Conservation (phyloP, 2,888 invertebrate species). For the Harpalus rufipes region DNA sequence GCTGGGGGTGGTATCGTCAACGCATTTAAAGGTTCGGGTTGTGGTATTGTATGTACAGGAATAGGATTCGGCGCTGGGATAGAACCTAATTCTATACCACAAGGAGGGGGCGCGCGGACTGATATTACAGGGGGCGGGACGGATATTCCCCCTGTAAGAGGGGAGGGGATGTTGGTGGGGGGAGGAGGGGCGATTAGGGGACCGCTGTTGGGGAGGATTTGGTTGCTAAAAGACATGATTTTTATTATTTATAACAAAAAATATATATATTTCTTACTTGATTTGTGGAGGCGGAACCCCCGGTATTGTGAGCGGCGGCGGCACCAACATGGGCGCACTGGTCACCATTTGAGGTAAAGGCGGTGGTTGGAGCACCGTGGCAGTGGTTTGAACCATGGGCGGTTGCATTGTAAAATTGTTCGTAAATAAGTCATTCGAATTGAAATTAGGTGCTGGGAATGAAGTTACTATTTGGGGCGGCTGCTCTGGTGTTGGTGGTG, state of each 20-base stretch:
- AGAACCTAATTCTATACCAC: conserved; percentile 75
- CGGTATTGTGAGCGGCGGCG: conserved; percentile 72
- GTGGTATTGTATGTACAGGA: conserved; percentile 77
- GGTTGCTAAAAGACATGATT: neutral
- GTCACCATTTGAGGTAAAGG: conserved; percentile 65
- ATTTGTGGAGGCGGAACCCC: conserved; percentile 76
- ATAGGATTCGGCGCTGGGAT: conserved; percentile 77
- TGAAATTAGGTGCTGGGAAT: conserved; percentile 68
- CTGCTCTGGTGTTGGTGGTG: conserved; percentile 72
- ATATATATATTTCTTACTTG: neutral
- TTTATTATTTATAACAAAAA: too few relatives aligned
- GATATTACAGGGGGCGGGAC: conserved; percentile 73
- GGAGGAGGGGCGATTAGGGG: conserved; percentile 71
- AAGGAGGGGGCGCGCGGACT: conserved; percentile 66
- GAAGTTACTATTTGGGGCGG: conserved; percentile 73
- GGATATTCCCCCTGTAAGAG: conserved; percentile 69
- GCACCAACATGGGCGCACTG: conserved; percentile 70
- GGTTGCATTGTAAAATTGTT: conserved; percentile 67
- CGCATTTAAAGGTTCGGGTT: conserved; percentile 80
- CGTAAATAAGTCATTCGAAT: conserved; percentile 38
- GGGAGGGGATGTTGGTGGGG: conserved; percentile 69
- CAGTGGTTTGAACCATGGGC: conserved; percentile 57
- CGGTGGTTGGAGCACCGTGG: conserved; percentile 69
- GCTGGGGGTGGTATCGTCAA: conserved; percentile 77
- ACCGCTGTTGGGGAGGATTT: conserved; percentile 2